A percentile compares a stretch with the other conserved stretches of the same genome.
Evolutionary conservation across 1,140 invertebrate species (phyloP).

Genomic region (Heliconius nattereri): DNA sequence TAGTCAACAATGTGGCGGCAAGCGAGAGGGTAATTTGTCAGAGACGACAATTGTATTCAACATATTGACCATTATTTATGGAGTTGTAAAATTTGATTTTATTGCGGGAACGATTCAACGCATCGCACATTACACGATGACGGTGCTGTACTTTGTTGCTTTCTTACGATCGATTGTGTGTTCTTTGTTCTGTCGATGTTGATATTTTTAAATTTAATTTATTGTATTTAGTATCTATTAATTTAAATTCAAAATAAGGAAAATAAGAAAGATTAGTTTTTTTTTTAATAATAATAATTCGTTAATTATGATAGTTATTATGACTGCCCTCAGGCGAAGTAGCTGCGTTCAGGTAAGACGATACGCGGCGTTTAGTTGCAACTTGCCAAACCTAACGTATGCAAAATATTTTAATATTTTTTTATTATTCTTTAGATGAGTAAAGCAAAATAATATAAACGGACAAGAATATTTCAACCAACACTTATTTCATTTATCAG

Average conservation of each 20-base stretch:
- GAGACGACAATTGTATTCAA: constrained; percentile 74
- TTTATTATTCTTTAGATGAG: not conserved
- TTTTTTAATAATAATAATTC: not conserved
- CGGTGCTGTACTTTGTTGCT: constrained; percentile 61
- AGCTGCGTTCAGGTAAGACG: not conserved
- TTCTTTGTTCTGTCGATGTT: not conserved
- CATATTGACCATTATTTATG: constrained; percentile 81
- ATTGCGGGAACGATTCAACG: constrained; percentile 72
- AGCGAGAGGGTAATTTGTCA: constrained; percentile 78
- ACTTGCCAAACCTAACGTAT: not conserved
- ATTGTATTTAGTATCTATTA: not conserved
- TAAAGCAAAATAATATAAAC: not conserved
- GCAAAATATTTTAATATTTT: not conserved
- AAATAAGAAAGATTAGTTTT: not conserved
- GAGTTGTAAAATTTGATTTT: constrained; percentile 72
- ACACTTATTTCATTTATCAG: not conserved
- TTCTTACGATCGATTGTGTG: constrained; percentile 49
- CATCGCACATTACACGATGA: constrained; percentile 73
- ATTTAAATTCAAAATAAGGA: not conserved
- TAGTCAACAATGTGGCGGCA: constrained; percentile 73
- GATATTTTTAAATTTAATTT: not conserved
- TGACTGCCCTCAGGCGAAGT: too few species aligned
- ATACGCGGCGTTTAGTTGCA: not conserved
- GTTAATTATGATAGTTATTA: too few species aligned
- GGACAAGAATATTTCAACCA: not conserved